Conservation (phyloP, 2,797 vertebrate genomes). For the Molossus molossus region DNA sequence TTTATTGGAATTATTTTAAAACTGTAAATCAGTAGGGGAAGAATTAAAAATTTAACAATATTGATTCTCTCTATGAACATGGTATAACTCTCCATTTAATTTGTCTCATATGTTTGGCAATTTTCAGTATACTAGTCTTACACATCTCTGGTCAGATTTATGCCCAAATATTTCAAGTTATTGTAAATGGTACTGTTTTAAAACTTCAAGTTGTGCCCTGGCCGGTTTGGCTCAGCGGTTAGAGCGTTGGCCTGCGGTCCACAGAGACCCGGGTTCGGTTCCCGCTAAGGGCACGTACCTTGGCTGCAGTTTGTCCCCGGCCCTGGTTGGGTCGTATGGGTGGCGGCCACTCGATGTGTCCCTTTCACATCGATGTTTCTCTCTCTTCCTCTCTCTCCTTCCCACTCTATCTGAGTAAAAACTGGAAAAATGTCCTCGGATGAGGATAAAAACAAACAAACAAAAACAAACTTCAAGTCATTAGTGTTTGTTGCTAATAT, state of each 20-base stretch:
- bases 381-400: too few relatives aligned
- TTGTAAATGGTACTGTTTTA: background rate
- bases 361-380: too few relatives aligned
- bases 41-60: slow-evolving; percentile 24
- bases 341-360: too few relatives aligned
- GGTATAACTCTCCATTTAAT: background rate
- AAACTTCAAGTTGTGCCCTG: background rate
- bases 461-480: background rate
- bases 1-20: slow-evolving; percentile 37
- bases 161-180: background rate
- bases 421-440: too few relatives aligned
- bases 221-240: too few relatives aligned
- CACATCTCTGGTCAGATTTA: slow-evolving; percentile 1
- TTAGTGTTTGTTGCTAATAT: background rate
- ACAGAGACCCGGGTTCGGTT: too few relatives aligned
- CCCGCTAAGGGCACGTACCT: too few relatives aligned
- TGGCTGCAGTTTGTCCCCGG: too few relatives aligned
- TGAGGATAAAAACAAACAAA: too few relatives aligned
- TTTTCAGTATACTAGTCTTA: background rate
- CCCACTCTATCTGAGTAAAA: too few relatives aligned
- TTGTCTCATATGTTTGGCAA: background rate
- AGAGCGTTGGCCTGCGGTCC: too few relatives aligned
- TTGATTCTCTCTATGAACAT: background rate
- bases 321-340: too few relatives aligned
- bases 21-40: background rate